Evolutionary conservation across 2,888 invertebrate species (phyloP).

Genomic region (Ellobium chinense): DNA sequence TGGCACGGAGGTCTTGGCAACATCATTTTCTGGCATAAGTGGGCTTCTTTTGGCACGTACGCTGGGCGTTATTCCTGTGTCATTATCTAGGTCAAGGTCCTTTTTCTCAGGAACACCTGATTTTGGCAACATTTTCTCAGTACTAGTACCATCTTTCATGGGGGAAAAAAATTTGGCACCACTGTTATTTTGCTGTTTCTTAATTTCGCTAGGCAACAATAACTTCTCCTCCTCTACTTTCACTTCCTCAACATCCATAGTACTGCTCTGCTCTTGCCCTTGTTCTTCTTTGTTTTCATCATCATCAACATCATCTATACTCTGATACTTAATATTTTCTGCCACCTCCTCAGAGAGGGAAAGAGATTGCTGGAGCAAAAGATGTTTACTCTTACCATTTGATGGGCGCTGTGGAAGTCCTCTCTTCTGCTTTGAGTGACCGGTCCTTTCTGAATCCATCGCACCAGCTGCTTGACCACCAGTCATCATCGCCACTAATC

Average conservation of each 20-base stretch:
- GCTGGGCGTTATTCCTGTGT: not conserved
- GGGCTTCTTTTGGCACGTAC: not conserved
- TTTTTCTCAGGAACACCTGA: not conserved
- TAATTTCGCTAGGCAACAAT: constrained; percentile 15
- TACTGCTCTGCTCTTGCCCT: no score
- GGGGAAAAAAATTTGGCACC: not conserved
- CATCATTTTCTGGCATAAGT: not conserved
- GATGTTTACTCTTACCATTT: constrained; percentile 28
- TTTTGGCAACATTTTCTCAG: not conserved
- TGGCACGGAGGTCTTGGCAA: not conserved
- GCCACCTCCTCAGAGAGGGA: constrained; percentile 40
- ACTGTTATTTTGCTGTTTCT: not conserved
- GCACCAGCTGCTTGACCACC: not conserved
- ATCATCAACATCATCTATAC: constrained; percentile 19
- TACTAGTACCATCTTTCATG: not conserved
- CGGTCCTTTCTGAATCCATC: not conserved
- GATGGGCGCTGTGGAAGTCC: not conserved
- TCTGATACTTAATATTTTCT: constrained; percentile 7
- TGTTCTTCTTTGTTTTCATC: not conserved
- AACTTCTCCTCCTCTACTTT: not conserved
- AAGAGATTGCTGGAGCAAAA: constrained; percentile 37
- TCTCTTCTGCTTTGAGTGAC: not conserved
- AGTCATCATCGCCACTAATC: constrained; percentile 23
- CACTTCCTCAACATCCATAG: not conserved
- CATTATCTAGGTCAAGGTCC: not conserved